A percentile compares a stretch with the other conserved stretches of the same genome.
phyloP scores from a whole-genome alignment of 2,113 vertebrate genomes.

The Pachypanchax playfairii region DNA sequence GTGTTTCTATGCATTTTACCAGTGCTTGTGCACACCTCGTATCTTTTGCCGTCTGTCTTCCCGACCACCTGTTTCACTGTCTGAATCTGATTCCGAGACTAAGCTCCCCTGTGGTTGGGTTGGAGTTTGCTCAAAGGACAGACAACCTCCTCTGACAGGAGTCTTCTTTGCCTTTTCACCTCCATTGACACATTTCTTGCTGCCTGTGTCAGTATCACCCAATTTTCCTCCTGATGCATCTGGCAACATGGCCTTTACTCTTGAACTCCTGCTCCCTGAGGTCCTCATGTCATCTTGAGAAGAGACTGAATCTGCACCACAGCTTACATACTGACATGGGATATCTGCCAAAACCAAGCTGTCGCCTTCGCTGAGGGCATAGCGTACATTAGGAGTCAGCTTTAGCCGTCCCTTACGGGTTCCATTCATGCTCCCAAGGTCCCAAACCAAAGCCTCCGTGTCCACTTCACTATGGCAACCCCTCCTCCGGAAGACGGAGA shows the following conservation, averaged over 20 bases:
- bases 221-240: constrained; percentile 4
- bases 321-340: constrained; percentile 81
- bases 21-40: constrained; percentile 42
- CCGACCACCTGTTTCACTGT: constrained; percentile 66
- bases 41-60: constrained; percentile 24
- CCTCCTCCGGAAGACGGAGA: constrained; percentile 78
- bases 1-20: accelerated
- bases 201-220: constrained; percentile 6
- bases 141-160: constrained; percentile 26
- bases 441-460: constrained; percentile 81
- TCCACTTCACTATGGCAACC: constrained; percentile 62
- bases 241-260: constrained; percentile 11
- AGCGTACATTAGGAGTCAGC: constrained; percentile 81
- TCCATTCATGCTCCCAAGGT: constrained; percentile 87
- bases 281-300: constrained; percentile 7
- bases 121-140: constrained; percentile 63
- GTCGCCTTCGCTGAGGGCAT: constrained; percentile 82
- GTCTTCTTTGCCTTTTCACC: constrained; percentile 19
- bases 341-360: constrained; percentile 85
- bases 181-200: constrained; percentile 29
- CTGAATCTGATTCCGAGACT: constrained; percentile 84
- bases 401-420: constrained; percentile 81
- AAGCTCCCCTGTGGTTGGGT: constrained; percentile 62
- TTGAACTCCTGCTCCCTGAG: constrained; percentile 16
- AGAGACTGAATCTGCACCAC: constrained; percentile 15